Evolutionary conservation across 2,888 invertebrate species (phyloP).

Genomic region (Plebejus anna): DNA sequence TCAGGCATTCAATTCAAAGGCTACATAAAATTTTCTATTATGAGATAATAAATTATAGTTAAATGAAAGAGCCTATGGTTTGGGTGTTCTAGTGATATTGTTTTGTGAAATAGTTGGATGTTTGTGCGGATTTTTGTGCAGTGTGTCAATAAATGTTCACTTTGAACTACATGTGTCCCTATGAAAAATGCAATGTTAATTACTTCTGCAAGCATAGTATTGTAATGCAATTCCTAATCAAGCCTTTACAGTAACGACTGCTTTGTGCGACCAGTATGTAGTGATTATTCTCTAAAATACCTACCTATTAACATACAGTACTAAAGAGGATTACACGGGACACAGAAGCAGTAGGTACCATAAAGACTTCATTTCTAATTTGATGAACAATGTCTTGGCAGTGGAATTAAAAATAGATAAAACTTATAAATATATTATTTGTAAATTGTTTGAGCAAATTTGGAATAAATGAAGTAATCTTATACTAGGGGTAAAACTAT

Average conservation of each 20-base stretch:
- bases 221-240: constrained; percentile 44
- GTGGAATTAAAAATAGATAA: constrained; percentile 55
- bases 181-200: constrained; percentile 1
- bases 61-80: not conserved
- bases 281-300: not conserved
- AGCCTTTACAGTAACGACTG: constrained; percentile 34
- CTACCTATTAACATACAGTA: constrained; percentile 1
- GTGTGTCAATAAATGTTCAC: constrained; percentile 10
- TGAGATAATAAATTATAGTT: not conserved
- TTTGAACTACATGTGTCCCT: not conserved
- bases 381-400: constrained; percentile 44
- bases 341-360: not conserved
- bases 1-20: constrained; percentile 23
- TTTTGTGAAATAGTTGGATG: not conserved
- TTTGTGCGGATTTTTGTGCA: constrained; percentile 17
- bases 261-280: not conserved
- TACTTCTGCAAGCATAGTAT: constrained; percentile 29
- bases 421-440: constrained; percentile 44
- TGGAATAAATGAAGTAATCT: constrained; percentile 72
- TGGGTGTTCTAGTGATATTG: constrained; percentile 6
- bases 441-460: constrained; percentile 72
- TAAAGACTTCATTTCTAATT: constrained; percentile 1
- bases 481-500: constrained; percentile 78
- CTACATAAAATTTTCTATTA: constrained; percentile 15
- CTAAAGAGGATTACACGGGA: not conserved